Evolutionary conservation across 2,113 vertebrate genomes (phyloP), one percentile per base, ranked within the genome.

Genomic region (Lethenteron camtschaticum): DNA sequence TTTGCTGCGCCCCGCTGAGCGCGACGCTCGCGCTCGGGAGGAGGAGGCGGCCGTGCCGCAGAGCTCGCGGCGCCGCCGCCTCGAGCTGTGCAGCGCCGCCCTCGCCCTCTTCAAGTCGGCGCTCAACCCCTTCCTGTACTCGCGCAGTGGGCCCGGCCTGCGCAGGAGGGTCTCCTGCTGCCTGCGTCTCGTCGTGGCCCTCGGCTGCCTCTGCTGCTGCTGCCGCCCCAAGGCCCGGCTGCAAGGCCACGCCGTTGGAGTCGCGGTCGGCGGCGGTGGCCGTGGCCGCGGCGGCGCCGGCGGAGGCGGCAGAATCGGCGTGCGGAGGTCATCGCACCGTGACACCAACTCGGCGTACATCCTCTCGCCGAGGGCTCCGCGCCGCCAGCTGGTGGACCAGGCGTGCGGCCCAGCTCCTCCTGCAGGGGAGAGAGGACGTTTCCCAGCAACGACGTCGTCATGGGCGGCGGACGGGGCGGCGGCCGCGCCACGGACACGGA

Each of bases 41-140:
- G 87, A 86, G 77, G 89, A 87, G 16, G 76, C 85, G 70, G 76
- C 89, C 71, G 85, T 85, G 0, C 78, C 79, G 4, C 78, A 79
- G 0, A 80, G 84, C 10, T 83, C 80, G 73, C 76, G 86, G 59
- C 87, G 92, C 69, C 88, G 88, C 80, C 94, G 95, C 79, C 86
- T 96, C 3, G 90, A 96, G 77, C 79, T 96, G 55, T 90, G 89
- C 12, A 86, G 90, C 11, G 90, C 96, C 72, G 86, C 90, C 9
- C 86, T 99, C 1, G 84, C 95, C 72, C 90, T 96, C 75, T 83
- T 95, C 73, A 95, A 96, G 72, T 96, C 90, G 0, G 90, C 90
- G 69, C 82, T 99, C 74, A 96, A 99, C 73, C 94, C 94, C 7
- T 99, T 99, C 58, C 87, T 99, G 66, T 99, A 96, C 70, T 94